A percentile compares a stretch with the other conserved stretches of the same genome.
Conservation (phyloP, 2,797 vertebrate genomes). For the Sphenodon punctatus region DNA sequence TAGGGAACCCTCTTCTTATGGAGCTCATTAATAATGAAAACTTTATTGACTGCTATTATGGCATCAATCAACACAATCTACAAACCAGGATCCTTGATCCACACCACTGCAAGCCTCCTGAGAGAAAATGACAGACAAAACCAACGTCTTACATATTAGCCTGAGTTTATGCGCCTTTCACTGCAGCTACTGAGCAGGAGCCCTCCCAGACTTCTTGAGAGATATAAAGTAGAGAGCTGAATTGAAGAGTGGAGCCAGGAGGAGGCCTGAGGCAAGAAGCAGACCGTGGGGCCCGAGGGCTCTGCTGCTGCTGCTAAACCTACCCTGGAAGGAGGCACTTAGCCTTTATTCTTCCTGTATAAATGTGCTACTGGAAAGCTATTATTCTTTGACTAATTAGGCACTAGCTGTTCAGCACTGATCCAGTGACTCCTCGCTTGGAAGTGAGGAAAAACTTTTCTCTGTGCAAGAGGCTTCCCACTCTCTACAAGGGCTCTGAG, state of each 20-base stretch:
- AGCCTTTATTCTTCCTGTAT: not conserved
- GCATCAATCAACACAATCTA: not conserved
- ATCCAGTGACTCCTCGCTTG: not conserved
- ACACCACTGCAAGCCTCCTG: not conserved
- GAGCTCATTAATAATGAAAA: not conserved
- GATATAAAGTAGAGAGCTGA: not conserved
- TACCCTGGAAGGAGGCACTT: not conserved
- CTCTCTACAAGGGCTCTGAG: not conserved
- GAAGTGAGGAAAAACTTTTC: not conserved
- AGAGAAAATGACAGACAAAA: not conserved
- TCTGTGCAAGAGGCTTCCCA: not conserved
- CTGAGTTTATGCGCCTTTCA: not conserved
- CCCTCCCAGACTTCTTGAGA: not conserved
- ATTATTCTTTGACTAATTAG: not conserved
- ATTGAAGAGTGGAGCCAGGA: not conserved
- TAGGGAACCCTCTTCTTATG: not conserved
- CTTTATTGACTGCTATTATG: not conserved
- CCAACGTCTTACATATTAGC: not conserved
- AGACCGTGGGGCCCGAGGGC: not conserved
- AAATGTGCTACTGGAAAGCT: not conserved
- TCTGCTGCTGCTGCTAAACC: not conserved
- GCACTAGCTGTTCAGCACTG: accelerated
- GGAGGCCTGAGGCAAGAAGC: not conserved
- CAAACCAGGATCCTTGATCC: not conserved
- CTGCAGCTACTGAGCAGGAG: accelerated